Conservation (phyloP, 2,113 vertebrate genomes). For the Microtus oregoni region DNA sequence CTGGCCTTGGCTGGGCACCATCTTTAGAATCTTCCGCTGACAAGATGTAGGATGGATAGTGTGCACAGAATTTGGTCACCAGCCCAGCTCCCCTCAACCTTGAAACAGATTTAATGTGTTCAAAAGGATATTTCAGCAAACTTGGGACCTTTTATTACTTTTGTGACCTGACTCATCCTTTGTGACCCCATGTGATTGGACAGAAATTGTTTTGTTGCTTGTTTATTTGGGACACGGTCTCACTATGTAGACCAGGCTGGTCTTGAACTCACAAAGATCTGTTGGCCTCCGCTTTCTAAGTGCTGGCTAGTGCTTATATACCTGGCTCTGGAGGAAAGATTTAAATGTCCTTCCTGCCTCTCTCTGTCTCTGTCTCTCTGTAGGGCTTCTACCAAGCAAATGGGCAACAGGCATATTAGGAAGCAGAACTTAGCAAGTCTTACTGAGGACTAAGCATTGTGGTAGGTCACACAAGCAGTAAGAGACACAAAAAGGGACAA, state of each 20-base stretch:
- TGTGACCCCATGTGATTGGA: background rate
- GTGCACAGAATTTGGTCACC: too few relatives aligned
- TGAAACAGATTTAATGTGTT: background rate
- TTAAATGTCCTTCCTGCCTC: background rate
- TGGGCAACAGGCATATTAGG: background rate
- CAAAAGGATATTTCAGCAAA: background rate
- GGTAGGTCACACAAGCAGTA: background rate
- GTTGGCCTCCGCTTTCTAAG: background rate
- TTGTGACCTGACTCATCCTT: background rate
- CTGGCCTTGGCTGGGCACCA: background rate
- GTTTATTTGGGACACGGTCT: background rate
- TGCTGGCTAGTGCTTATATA: background rate
- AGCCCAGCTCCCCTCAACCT: background rate
- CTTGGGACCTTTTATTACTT: conserved; percentile 14
- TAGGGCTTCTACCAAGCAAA: background rate
- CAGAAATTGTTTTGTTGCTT: background rate
- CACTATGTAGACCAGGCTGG: background rate
- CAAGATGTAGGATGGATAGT: background rate
- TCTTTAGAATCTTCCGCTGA: background rate
- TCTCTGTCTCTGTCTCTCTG: background rate
- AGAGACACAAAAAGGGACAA: background rate
- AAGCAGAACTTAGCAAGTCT: background rate
- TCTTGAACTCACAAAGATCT: background rate
- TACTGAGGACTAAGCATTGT: background rate
- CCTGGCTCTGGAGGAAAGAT: background rate